These are phyloP conservation scores for Gibbula magus DNA, from an alignment of 2,888 invertebrate genomes.

Conservation along the genomic window DNA sequence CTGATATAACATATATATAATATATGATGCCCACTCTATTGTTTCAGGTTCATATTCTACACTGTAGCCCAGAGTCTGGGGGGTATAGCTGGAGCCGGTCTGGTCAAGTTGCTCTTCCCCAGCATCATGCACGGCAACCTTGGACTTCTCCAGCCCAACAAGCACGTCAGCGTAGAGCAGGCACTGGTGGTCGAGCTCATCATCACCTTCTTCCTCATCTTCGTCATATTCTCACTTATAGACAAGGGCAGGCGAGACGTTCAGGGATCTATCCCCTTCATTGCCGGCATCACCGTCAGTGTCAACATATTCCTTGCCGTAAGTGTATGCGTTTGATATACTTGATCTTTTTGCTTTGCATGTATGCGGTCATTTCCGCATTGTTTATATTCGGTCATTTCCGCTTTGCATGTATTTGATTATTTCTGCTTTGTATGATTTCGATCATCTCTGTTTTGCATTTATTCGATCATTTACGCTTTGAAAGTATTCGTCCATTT, in stretches of 20 bases:
- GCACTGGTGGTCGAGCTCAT: constrained; percentile 54
- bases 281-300: constrained; percentile 57
- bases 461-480: no score
- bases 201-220: constrained; percentile 53
- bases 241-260: constrained; percentile 53
- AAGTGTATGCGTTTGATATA: constrained; percentile 39
- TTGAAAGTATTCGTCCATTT: no score
- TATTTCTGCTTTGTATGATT: no score
- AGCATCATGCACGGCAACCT: constrained; percentile 44
- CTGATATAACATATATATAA: no score
- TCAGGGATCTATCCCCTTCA: constrained; percentile 51
- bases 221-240: constrained; percentile 50
- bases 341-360: no score
- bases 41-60: constrained; percentile 46
- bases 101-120: constrained; percentile 46
- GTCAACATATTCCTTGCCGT: constrained; percentile 58
- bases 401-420: no score
- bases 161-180: constrained; percentile 46
- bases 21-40: no score
- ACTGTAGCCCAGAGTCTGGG: constrained; percentile 51
- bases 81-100: constrained; percentile 47
- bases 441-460: no score
- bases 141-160: constrained; percentile 49
- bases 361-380: no score
- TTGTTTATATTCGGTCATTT: not conserved